Conservation (phyloP, 2,888 invertebrate species). For the Tridacna gigas region DNA sequence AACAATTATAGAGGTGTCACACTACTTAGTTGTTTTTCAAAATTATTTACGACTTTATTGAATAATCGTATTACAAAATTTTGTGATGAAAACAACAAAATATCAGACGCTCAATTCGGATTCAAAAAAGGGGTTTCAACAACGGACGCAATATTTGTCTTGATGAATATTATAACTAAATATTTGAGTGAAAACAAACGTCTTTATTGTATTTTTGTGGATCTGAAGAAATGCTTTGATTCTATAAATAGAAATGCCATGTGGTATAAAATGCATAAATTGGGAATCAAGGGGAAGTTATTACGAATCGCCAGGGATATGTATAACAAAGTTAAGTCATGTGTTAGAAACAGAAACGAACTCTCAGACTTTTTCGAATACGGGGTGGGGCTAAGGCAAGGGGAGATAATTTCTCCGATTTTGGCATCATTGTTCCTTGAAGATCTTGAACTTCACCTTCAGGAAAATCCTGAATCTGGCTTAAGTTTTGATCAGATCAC, state of each 20-base stretch:
- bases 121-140: conserved; percentile 27
- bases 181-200: not conserved
- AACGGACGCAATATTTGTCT: conserved; percentile 11
- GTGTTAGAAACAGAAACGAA: not conserved
- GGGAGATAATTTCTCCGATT: not conserved
- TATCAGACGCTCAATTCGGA: conserved; percentile 26
- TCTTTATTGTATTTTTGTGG: not conserved
- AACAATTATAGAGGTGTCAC: conserved; percentile 33
- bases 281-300: not conserved
- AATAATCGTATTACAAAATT: conserved; percentile 25
- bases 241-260: not conserved
- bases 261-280: not conserved
- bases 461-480: no score
- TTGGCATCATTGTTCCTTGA: not conserved
- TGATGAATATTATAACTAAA: not conserved
- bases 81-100: conserved; percentile 2
- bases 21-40: conserved; percentile 24
- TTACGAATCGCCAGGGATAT: not conserved
- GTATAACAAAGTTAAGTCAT: not conserved
- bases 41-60: conserved; percentile 31
- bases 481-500: no score
- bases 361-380: not conserved
- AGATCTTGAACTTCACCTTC: not conserved
- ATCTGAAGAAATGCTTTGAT: not conserved
- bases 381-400: not conserved